Evolutionary conservation across 2,888 invertebrate genomes (phyloP), one percentile per base, ranked within the genome.

Genomic region (Nomada fabriciana): DNA sequence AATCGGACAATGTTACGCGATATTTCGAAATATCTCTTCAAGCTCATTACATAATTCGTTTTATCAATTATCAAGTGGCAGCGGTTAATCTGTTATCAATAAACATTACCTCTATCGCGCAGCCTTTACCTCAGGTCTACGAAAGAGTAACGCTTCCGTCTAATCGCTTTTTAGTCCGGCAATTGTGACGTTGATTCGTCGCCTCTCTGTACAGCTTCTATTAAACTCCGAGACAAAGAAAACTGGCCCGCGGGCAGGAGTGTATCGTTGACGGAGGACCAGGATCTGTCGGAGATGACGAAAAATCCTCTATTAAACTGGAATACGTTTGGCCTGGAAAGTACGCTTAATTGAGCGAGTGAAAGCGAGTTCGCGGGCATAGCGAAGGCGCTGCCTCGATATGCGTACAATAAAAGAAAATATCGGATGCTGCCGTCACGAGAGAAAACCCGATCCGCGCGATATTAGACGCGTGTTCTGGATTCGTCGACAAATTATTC

Each of bases 351-450:
- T 88, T 86, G 88, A 88, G 53, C 86, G 83, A 57, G 88, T 86
- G 88, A 88, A 88, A 88, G 88, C 86, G 80, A 85, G 80, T 82
- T 71, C 77, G 83, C 75, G 76, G 86, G 71, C 86, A 71, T 71
- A 85, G 88, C 85, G 88, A 88, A 86, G 83, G 88, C 86, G 84
- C 82, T 76, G 72, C 23, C 74, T 67, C 80, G 86, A 57, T 85
- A 85, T 77, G 88, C 82, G 83, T 83, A 67, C 75, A 83, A 88
- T 83, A 86, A 88, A 88, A 88, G 83, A 83, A 88, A 85, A 86
- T 83, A 80, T 85, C 69, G 78, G 80, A 79, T 79, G 73, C 78
- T 73, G 76, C 74, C 59, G 25, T 59, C 71, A 57, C 55, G 85
- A 20, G 70, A 82, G 86, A 85, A 86, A 87, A 85, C 64, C 70